Conservation (phyloP, 2,888 invertebrate genomes). For the Cerceris rybyensis region DNA sequence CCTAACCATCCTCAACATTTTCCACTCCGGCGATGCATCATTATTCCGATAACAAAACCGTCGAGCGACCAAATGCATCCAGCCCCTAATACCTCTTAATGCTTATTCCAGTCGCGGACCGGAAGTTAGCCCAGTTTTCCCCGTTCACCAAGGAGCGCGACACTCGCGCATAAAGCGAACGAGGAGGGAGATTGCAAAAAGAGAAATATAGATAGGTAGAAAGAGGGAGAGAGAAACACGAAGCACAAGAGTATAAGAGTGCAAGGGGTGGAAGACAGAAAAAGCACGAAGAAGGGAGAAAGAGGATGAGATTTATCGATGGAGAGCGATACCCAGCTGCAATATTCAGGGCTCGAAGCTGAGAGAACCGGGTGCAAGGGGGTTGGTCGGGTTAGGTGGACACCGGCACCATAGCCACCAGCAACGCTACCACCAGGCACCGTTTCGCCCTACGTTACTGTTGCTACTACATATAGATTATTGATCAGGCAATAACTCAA, state of each 20-base stretch:
- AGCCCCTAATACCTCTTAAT: constrained; percentile 49
- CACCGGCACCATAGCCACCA: constrained; percentile 49
- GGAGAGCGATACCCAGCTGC: constrained; percentile 76
- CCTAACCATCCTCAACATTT: too few species aligned
- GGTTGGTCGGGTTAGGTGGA: constrained; percentile 67
- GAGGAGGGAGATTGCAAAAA: too few species aligned
- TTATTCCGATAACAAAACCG: constrained; percentile 14
- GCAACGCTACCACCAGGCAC: constrained; percentile 52
- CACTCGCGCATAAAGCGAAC: too few species aligned
- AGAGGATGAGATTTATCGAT: constrained; percentile 56
- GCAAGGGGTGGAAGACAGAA: too few species aligned
- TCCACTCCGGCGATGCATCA: not conserved
- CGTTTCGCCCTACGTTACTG: constrained; percentile 54
- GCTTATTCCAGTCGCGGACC: constrained; percentile 48
- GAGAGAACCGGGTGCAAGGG: constrained; percentile 50
- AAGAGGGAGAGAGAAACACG: too few species aligned
- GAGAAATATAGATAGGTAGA: too few species aligned
- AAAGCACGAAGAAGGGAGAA: constrained; percentile 12
- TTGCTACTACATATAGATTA: constrained; percentile 80
- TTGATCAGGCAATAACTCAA: constrained; percentile 82
- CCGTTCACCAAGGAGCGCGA: constrained; percentile 9
- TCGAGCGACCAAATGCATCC: constrained; percentile 29
- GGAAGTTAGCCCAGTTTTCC: constrained; percentile 57
- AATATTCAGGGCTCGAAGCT: constrained; percentile 77
- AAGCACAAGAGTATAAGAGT: too few species aligned